These are phyloP conservation scores for Amphiduros pacificus DNA, from an alignment of 2,888 invertebrate genomes.

Conservation along the genomic window DNA sequence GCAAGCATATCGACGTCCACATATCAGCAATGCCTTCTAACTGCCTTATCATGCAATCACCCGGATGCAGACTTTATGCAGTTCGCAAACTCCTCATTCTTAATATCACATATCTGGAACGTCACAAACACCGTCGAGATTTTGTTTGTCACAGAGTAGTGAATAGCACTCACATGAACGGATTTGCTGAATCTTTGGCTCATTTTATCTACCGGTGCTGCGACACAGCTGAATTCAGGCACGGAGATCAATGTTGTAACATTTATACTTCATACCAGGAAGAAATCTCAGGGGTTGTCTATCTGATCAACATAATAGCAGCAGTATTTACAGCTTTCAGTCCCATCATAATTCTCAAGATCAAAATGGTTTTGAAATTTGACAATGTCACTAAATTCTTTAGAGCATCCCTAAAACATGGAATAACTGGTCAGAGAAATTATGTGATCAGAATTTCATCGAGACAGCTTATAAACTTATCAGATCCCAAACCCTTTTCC, in stretches of 20 bases:
- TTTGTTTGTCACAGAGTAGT: conserved; percentile 32
- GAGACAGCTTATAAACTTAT: conserved; percentile 34
- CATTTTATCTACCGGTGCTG: conserved; percentile 31
- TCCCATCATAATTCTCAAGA: conserved; percentile 29
- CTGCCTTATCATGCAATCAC: conserved; percentile 29
- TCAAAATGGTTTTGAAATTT: conserved; percentile 28
- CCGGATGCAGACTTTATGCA: conserved; percentile 30
- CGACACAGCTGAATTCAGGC: conserved; percentile 25
- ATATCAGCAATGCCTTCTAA: conserved; percentile 16
- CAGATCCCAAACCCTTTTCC: conserved; percentile 33
- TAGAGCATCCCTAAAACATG: conserved; percentile 35
- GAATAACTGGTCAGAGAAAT: conserved; percentile 37
- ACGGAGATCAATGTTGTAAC: conserved; percentile 20
- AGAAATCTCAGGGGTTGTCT: conserved; percentile 21
- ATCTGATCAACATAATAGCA: conserved; percentile 28
- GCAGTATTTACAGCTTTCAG: conserved; percentile 30
- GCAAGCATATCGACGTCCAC: conserved; percentile 20
- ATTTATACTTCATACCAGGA: conserved; percentile 20
- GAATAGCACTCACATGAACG: conserved; percentile 8
- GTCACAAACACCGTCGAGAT: conserved; percentile 20
- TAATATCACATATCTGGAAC: conserved; percentile 26
- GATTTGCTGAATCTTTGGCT: conserved; percentile 5
- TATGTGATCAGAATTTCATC: conserved; percentile 36
- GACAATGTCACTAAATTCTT: conserved; percentile 35
- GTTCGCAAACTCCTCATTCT: conserved; percentile 26